Percentiles rank a stretch among this genome's conserved stretches.
phyloP scores from a whole-genome alignment of 2,113 vertebrate genomes.

The Brachyhypopomus gauderio region DNA sequence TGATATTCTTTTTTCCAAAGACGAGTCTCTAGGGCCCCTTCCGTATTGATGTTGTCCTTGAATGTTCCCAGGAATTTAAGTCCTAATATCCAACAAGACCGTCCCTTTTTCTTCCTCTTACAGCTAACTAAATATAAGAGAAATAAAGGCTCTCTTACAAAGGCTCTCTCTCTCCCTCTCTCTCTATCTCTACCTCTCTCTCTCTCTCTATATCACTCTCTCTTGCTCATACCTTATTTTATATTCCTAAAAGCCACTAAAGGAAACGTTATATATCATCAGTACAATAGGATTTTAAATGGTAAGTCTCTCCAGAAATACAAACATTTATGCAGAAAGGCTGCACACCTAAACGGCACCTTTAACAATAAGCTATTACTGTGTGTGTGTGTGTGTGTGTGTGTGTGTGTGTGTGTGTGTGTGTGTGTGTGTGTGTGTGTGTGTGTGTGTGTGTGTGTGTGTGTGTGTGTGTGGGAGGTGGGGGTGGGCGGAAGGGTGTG shows the following conservation, averaged over 20 bases:
- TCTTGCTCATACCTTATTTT: slow-evolving; percentile 59
- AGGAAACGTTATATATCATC: slow-evolving; percentile 64
- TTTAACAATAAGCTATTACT: slow-evolving; percentile 61
- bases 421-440: slow-evolving; percentile 35
- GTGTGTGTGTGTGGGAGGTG: slow-evolving; percentile 26
- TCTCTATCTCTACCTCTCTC: too few relatives aligned
- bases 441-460: slow-evolving; percentile 43
- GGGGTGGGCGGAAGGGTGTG: not conserved
- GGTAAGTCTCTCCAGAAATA: slow-evolving; percentile 61
- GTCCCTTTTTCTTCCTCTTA: slow-evolving; percentile 28
- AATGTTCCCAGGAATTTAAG: slow-evolving; percentile 43
- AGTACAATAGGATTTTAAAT: slow-evolving; percentile 63
- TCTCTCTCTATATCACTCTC: not conserved
- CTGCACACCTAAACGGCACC: slow-evolving; percentile 58
- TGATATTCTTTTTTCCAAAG: slow-evolving; percentile 42
- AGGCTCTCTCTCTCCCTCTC: too few relatives aligned
- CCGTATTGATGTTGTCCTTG: slow-evolving; percentile 49
- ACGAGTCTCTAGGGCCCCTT: slow-evolving; percentile 21
- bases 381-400: slow-evolving; percentile 40
- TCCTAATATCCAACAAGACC: slow-evolving; percentile 48
- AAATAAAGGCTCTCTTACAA: slow-evolving; percentile 14
- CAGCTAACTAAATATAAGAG: slow-evolving; percentile 38
- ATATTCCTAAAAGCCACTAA: slow-evolving; percentile 55
- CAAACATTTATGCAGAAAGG: slow-evolving; percentile 56
- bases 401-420: slow-evolving; percentile 39